Base-by-base conservation (phyloP, 2,888 invertebrate species). In the Scaptomyza caliginosa region DNA sequence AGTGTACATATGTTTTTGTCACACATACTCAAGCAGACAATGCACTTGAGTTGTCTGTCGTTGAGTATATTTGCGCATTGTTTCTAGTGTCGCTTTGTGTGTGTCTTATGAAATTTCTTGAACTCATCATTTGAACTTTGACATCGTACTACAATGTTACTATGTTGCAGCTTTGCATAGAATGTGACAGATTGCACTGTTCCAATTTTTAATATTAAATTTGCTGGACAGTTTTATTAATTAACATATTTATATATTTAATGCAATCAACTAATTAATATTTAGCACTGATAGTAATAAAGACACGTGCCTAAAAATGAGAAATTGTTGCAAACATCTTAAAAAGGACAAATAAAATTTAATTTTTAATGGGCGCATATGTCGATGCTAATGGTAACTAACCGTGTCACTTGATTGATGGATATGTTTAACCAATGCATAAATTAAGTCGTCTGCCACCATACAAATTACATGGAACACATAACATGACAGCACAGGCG, bases 61-160 rank as follows among this genome's bases (percentile, higher is more conserved):
- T 55, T 67, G 80, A 81, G 81, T 83, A 77, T 86, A 86, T 86
- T 77, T 80, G 80, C 65, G 84, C 80, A 71, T 81, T 83, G 84
- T 86, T 73, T 64, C 70, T 66, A 76, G 75, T 82, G 83, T 66
- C 68, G 73, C 80, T 76, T 67, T 79, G 65, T 67, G 52, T 34
- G 56, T 34, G 58, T 59, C 50, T 23, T 28, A 57, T 63, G 67
- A 71, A 76, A 67, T 83, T 83, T 82, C 77, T 76, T 81, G 81
- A 81, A 83, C 86, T 86, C 81, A 81, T 74, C 74, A 79, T 69
- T 86, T 81, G 81, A 81, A 81, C 81, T 81, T 80, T 81, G 84
- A 76, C 84, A 71, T 72, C 63, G 5, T 8, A n/a, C 10, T 13
- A 38, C 24, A 26, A 4, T 34, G 28, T 13, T 52, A 67, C 49